These are phyloP conservation scores for Halcyon smyrnensis DNA, from an alignment of 2,797 vertebrate genomes.

Conservation along the genomic window DNA sequence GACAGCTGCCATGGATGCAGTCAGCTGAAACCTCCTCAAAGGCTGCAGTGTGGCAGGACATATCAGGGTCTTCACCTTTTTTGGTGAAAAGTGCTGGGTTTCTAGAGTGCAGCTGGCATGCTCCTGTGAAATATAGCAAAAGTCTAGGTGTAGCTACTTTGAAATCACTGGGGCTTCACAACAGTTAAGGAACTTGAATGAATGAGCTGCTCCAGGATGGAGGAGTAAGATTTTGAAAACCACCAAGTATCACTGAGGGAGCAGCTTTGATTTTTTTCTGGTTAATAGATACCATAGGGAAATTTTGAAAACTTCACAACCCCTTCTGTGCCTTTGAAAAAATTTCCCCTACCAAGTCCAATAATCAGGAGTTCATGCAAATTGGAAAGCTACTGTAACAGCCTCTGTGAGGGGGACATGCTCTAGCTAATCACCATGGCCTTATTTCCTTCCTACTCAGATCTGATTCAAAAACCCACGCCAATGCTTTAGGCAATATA, in stretches of 20 bases:
- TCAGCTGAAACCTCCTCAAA: neutral
- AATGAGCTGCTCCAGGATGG: neutral
- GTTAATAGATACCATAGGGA: neutral
- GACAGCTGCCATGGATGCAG: too few relatives aligned
- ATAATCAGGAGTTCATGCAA: neutral
- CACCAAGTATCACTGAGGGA: neutral
- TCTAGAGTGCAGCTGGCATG: neutral
- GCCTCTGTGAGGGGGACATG: neutral
- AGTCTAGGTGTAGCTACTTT: neutral
- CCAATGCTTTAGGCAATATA: neutral
- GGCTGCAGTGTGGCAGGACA: neutral
- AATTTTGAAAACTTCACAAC: neutral
- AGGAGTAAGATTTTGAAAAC: neutral
- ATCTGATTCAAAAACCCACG: neutral
- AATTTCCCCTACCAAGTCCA: neutral
- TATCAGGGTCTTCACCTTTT: neutral
- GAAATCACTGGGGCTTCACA: neutral
- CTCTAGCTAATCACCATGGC: neutral
- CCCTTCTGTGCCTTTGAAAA: neutral
- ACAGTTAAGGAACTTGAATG: neutral
- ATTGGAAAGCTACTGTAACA: neutral
- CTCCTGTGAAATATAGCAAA: neutral
- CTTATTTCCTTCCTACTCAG: neutral
- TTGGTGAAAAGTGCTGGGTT: neutral
- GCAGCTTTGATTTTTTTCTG: neutral